Conservation (phyloP, 2,113 vertebrate genomes). For the Ailurus styani region DNA sequence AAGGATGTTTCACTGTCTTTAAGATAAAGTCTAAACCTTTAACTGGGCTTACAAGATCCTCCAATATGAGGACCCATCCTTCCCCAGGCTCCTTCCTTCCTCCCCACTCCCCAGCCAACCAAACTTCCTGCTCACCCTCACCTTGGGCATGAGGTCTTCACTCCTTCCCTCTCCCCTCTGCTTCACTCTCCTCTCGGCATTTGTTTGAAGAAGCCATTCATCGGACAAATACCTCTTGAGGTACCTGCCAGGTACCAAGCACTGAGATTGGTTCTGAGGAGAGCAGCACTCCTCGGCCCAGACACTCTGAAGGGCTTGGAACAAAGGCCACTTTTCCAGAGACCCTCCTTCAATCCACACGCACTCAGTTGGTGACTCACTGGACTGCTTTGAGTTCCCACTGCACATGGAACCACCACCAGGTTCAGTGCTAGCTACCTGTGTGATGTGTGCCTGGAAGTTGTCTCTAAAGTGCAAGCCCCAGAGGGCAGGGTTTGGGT, state of each 20-base stretch:
- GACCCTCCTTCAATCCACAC: background rate
- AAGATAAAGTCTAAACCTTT: background rate
- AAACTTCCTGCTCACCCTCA: background rate
- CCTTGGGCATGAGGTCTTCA: background rate
- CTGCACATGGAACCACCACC: background rate
- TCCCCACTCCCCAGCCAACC: accelerated
- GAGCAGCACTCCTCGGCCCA: background rate
- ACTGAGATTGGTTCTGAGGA: background rate
- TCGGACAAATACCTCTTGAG: background rate
- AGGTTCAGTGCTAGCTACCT: background rate
- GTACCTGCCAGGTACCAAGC: background rate
- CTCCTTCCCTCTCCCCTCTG: background rate
- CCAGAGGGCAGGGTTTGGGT: background rate
- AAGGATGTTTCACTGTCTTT: background rate
- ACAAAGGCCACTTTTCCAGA: background rate
- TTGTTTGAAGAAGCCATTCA: background rate
- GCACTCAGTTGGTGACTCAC: background rate
- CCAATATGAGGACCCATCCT: background rate
- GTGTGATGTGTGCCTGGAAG: background rate
- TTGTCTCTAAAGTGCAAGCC: background rate
- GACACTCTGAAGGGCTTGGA: background rate
- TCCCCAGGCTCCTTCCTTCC: background rate
- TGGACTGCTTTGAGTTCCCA: background rate
- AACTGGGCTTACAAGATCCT: background rate
- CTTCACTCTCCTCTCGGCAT: background rate